phyloP scores from a whole-genome alignment of 2,113 vertebrate genomes.

The Lipotes vexillifer region DNA sequence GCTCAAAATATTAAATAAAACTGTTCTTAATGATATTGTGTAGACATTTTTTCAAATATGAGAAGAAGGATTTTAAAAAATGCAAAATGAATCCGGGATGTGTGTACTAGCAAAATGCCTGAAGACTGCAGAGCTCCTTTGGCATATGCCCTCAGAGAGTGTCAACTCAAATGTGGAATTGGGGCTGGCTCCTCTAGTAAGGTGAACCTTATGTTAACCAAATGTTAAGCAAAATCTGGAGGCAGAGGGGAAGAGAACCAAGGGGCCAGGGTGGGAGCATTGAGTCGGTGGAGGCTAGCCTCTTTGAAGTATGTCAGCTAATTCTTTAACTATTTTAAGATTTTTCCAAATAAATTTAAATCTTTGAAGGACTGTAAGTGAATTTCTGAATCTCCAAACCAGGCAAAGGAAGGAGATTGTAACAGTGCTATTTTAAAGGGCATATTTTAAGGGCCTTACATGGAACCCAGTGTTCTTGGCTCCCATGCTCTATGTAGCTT shows the following conservation, averaged over 20 bases:
- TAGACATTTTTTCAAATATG: background rate
- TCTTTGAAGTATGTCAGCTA: background rate
- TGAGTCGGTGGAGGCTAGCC: background rate
- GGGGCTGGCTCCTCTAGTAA: background rate
- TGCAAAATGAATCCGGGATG: background rate
- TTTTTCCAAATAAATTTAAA: background rate
- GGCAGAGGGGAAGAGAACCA: background rate
- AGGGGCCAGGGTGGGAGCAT: too few species aligned
- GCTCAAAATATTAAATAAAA: background rate
- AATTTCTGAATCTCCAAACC: slow-evolving; percentile 6
- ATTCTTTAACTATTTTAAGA: background rate
- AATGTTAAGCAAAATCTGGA: background rate
- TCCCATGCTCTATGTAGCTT: background rate
- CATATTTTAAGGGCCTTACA: background rate
- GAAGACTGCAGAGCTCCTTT: background rate
- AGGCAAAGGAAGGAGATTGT: background rate
- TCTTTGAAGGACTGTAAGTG: background rate
- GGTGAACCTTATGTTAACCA: background rate
- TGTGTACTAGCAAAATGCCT: background rate
- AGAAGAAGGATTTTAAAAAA: background rate
- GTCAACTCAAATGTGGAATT: background rate
- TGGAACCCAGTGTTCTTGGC: background rate
- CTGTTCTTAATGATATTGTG: background rate
- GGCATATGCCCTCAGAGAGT: background rate
- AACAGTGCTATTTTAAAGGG: background rate